Evolutionary conservation across 2,113 vertebrate species (phyloP).

Genomic region (Noturus placidus): DNA sequence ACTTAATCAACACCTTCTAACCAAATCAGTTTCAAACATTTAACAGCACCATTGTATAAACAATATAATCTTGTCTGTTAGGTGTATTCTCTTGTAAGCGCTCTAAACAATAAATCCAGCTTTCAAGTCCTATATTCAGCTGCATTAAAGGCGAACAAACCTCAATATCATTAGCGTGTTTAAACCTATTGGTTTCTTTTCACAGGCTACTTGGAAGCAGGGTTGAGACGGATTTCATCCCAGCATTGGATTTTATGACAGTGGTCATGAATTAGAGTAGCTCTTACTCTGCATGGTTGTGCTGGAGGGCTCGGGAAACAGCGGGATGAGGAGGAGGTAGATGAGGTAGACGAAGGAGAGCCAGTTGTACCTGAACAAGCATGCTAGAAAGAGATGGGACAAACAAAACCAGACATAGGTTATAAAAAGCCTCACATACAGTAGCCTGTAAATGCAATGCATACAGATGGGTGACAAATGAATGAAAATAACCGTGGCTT

Average conservation of each 20-base stretch:
- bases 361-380: constrained; percentile 95
- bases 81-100: not conserved
- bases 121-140: not conserved
- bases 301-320: constrained; percentile 92
- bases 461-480: not conserved
- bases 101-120: not conserved
- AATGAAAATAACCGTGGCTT: not conserved
- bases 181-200: not conserved
- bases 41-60: not conserved
- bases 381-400: constrained; percentile 75
- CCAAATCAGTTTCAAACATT: not conserved
- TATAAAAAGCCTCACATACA: not conserved
- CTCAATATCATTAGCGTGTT: not conserved
- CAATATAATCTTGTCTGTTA: not conserved
- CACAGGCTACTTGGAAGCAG: not conserved
- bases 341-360: constrained; percentile 99
- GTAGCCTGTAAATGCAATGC: not conserved
- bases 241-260: constrained; percentile 28
- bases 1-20: not conserved
- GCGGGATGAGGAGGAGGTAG: constrained; percentile 94
- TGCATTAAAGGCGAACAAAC: not conserved
- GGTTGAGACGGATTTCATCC: not conserved
- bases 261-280: constrained; percentile 2
- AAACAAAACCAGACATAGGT: constrained; percentile 21
- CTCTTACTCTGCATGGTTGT: constrained; percentile 93